Base-by-base conservation (phyloP, 92 coral and sea anemone genomes). In the Siderastrea radians region DNA sequence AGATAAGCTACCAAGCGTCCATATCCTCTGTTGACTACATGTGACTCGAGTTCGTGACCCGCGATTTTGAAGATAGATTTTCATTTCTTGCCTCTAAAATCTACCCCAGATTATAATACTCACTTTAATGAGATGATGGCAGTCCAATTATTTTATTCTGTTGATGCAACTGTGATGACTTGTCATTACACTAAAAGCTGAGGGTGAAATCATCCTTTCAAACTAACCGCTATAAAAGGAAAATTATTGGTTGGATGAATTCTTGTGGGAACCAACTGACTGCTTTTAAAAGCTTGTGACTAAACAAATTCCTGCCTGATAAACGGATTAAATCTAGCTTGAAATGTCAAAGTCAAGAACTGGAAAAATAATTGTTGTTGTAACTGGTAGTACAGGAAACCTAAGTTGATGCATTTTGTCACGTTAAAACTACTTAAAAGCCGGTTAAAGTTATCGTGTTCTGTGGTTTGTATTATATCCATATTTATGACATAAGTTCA, bases 401-500 rank as follows among this genome's bases (percentile, higher is more conserved):
- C 38, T 26, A 26, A 26, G 38, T 26, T 26, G 6, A 54, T 26
- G 58, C n/a, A 19, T n/a, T 79, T 17, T 65, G 60, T 12, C 26
- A 49, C 72, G 58, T 49, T 19, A 10, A 54, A 64, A 19, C 12
- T 48, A 64, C 47, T 10, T 71, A 14, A 16, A 48, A 71, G 8
- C 47, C 55, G 57, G 75, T 80, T 80, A 51, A 80, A 80, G 66
- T 80, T 80, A 68, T 80, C 75, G 52, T 80, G 84, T 52, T 67
- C 43, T 80, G 84, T 68, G 75, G 84, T 80, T 79, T 80, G 47
- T 80, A 2, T 67, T 51, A 11, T 49, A 53, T 80, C 73, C 84
- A 79, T 79, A 79, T 79, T 64, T 26, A 79, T 79, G 73, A 79
- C 84, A 67, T 15, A 52, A 43, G 75, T 80, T 67, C 84, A 80